Evolutionary conservation across 1,140 invertebrate genomes (phyloP).

Genomic region (Octopus bimaculoides): DNA sequence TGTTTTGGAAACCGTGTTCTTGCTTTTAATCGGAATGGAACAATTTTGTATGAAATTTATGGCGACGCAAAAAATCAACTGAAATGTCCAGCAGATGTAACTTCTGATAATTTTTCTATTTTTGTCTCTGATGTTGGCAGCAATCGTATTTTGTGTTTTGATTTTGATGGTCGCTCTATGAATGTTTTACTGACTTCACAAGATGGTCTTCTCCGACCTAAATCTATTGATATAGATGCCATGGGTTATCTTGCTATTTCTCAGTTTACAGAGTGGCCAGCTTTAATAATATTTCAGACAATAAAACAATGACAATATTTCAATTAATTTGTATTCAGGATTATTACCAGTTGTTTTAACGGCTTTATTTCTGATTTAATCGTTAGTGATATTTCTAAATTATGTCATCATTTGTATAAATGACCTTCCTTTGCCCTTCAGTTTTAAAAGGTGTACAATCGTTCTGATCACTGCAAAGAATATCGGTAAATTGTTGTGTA

Average conservation of each 20-base stretch:
- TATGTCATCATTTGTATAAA: too few species aligned
- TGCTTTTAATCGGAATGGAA: neutral
- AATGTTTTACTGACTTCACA: neutral
- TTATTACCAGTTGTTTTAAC: too few species aligned
- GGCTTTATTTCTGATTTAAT: too few species aligned
- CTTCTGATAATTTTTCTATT: neutral
- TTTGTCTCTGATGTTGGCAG: neutral
- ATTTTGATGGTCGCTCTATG: neutral
- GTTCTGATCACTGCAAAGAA: too few species aligned
- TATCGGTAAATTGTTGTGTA: too few species aligned
- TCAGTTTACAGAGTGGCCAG: constrained; percentile 3
- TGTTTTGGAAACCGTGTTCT: neutral
- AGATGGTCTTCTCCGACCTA: neutral
- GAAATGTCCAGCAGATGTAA: constrained; percentile 2
- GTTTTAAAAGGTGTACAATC: too few species aligned
- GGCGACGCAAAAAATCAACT: neutral
- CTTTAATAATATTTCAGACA: neutral
- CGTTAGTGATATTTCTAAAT: too few species aligned
- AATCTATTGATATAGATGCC: neutral
- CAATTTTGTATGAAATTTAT: neutral
- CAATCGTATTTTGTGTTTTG: neutral
- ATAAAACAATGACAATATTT: neutral
- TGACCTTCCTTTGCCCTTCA: too few species aligned
- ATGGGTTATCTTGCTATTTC: neutral
- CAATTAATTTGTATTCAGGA: too few species aligned